Conservation (phyloP, 2,113 vertebrate genomes). For the Delphinus delphis region DNA sequence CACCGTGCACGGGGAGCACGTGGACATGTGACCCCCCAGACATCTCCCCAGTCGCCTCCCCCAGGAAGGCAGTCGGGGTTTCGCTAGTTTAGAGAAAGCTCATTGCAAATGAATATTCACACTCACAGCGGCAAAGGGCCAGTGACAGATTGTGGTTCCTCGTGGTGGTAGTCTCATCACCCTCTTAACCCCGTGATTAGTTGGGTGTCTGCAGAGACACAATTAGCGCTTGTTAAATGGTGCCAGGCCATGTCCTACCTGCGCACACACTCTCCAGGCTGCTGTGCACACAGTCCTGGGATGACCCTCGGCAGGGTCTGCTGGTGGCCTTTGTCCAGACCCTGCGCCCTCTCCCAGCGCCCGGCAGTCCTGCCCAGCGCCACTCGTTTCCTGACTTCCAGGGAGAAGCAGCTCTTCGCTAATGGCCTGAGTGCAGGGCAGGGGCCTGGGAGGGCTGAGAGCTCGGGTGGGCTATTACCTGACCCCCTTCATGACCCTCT, state of each 20-base stretch:
- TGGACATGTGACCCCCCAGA: accelerated
- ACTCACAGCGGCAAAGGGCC: accelerated
- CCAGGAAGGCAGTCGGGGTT: accelerated
- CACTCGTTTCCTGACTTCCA: too few relatives aligned
- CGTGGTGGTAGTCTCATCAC: not conserved
- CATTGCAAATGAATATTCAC: accelerated
- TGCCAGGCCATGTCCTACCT: accelerated
- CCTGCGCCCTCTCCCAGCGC: not conserved
- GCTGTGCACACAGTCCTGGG: accelerated
- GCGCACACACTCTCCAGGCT: not conserved
- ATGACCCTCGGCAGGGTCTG: accelerated
- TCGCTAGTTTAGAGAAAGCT: not conserved
- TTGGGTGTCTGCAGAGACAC: not conserved
- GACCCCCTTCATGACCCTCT: not conserved
- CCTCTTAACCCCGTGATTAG: not conserved
- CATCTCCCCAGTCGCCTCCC: accelerated
- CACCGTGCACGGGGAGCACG: accelerated
- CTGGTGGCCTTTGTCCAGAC: not conserved
- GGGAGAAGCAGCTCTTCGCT: not conserved
- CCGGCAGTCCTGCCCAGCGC: not conserved
- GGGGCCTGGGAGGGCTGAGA: not conserved
- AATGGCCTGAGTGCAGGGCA: not conserved
- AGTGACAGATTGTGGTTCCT: not conserved
- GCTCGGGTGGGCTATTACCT: not conserved
- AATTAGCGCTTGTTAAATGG: not conserved